Percentiles rank a stretch among this genome's conserved stretches.
phyloP scores from a whole-genome alignment of 2,113 vertebrate species.

The Caretta caretta region DNA sequence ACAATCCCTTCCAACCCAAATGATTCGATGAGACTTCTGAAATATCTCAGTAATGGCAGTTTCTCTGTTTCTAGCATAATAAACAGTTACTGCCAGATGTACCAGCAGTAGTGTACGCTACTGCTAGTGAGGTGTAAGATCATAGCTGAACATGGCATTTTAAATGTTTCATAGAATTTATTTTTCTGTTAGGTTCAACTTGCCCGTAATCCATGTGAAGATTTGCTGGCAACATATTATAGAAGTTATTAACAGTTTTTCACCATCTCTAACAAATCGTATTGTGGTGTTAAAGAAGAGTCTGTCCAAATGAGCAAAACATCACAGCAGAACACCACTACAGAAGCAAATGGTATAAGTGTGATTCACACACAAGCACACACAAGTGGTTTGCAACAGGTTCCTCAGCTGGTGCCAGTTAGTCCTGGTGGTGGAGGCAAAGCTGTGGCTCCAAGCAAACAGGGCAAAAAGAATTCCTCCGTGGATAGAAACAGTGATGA shows the following conservation, averaged over 20 bases:
- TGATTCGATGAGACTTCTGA: constrained; percentile 37
- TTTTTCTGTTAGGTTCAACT: constrained; percentile 63
- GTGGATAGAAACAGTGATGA: constrained; percentile 95
- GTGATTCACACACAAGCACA: constrained; percentile 87
- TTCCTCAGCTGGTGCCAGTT: constrained; percentile 88
- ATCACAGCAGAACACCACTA: constrained; percentile 79
- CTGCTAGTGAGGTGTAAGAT: background rate
- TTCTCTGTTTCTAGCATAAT: constrained; percentile 31
- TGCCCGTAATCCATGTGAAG: constrained; percentile 64
- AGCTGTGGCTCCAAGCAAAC: constrained; percentile 87
- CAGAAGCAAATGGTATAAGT: constrained; percentile 87
- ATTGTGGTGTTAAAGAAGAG: constrained; percentile 67
- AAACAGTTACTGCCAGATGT: constrained; percentile 6
- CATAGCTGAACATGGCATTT: constrained; percentile 39
- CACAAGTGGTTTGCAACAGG: constrained; percentile 86
- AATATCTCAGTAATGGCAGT: constrained; percentile 30
- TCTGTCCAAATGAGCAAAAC: constrained; percentile 93
- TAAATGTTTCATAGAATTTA: constrained; percentile 41
- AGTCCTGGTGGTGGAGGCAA: constrained; percentile 88
- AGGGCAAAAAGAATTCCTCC: constrained; percentile 85
- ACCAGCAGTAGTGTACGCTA: background rate
- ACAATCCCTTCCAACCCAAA: constrained; percentile 67
- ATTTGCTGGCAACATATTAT: constrained; percentile 52
- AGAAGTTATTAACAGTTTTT: constrained; percentile 6
- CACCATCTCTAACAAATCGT: constrained; percentile 23